Evolutionary conservation across 2,888 invertebrate species (phyloP).

Genomic region (Eupithecia tripunctaria): DNA sequence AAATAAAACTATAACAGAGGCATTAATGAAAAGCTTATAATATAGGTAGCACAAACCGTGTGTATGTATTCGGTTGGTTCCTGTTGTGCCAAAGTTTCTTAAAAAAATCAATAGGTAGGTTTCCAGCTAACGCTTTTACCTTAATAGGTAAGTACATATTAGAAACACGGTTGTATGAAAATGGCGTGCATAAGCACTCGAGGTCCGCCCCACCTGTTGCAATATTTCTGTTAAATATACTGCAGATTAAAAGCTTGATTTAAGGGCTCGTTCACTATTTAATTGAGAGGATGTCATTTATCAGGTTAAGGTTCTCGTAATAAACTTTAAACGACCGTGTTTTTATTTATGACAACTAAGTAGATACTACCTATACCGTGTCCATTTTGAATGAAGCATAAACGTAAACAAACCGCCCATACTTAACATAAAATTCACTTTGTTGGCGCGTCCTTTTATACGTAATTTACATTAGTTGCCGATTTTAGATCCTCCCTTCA

Average conservation of each 20-base stretch:
- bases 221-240: constrained; percentile 33
- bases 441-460: no score
- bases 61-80: no score
- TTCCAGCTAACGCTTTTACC: neutral
- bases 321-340: constrained; percentile 2
- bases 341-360: constrained; percentile 3
- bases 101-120: no score
- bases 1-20: no score
- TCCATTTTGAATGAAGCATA: no score
- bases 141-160: neutral
- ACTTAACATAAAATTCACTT: no score
- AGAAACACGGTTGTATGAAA: neutral
- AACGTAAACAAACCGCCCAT: no score
- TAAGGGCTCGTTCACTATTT: constrained; percentile 28
- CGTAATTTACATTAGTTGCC: no score
- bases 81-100: no score
- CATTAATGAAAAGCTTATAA: no score
- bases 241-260: constrained; percentile 34
- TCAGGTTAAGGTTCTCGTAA: constrained; percentile 17
- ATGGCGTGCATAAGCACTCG: neutral
- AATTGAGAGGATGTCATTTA: constrained; percentile 37
- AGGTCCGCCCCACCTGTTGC: constrained; percentile 11
- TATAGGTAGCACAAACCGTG: no score
- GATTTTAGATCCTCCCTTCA: no score
- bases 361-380: neutral